Conservation (phyloP, 2,113 vertebrate species). For the Vireo altiloquus region DNA sequence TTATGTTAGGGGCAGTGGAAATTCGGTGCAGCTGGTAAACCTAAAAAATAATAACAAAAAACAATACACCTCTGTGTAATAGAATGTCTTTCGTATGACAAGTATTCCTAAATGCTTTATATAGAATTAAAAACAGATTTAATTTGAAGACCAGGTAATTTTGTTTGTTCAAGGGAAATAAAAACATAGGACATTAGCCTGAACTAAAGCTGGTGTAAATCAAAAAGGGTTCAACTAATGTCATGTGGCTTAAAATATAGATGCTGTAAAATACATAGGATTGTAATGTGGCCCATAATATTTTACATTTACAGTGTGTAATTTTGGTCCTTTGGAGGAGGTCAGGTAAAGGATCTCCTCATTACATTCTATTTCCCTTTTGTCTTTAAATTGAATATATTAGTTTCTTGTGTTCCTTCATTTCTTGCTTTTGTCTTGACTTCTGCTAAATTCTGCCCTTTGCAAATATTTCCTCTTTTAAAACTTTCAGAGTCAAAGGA, state of each 20-base stretch:
- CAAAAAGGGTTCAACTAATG: neutral
- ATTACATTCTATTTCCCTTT: neutral
- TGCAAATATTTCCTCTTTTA: neutral
- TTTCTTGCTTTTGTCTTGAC: neutral
- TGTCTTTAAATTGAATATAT: neutral
- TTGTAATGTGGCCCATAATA: neutral
- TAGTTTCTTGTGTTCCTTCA: neutral
- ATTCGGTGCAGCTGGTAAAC: conserved; percentile 60
- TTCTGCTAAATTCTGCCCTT: neutral
- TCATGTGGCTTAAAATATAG: neutral
- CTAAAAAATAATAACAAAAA: conserved; percentile 37
- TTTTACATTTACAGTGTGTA: neutral
- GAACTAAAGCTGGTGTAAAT: conserved; percentile 29
- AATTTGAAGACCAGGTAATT: conserved; percentile 58
- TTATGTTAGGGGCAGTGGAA: conserved; percentile 38
- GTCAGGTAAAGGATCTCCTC: neutral
- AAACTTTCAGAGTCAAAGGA: neutral
- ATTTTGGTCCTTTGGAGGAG: neutral
- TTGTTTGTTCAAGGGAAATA: conserved; percentile 47
- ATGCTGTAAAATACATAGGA: neutral
- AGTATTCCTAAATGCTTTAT: conserved; percentile 1
- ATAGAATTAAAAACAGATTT: conserved; percentile 61
- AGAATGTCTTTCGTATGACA: conserved; percentile 28
- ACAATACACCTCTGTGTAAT: conserved; percentile 41
- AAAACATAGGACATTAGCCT: conserved; percentile 1